Percentiles rank a stretch among this genome's conserved stretches.
phyloP scores from a whole-genome alignment of 1,140 invertebrate genomes.

The Halyomorpha halys region DNA sequence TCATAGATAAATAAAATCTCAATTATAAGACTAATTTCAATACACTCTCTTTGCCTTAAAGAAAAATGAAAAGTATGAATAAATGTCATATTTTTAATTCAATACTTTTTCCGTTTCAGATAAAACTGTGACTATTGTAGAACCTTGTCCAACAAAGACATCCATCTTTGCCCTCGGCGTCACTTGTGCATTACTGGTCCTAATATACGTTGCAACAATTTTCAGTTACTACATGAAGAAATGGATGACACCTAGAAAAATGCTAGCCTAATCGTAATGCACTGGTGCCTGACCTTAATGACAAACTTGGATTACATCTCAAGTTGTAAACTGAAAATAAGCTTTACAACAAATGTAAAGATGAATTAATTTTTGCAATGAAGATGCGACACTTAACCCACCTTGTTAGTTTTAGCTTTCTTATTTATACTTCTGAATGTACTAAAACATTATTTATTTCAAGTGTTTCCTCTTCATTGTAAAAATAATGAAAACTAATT shows the following conservation, averaged over 20 bases:
- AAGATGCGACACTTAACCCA: constrained; percentile 30
- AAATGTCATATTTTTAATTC: not conserved
- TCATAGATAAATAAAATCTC: too few relatives aligned
- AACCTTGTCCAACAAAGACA: constrained; percentile 80
- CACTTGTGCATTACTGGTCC: constrained; percentile 74
- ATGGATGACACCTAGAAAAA: constrained; percentile 72
- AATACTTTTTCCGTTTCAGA: constrained; percentile 44
- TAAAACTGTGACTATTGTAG: constrained; percentile 74
- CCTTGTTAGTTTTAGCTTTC: constrained; percentile 20
- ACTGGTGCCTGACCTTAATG: not conserved
- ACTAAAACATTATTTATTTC: constrained; percentile 19
- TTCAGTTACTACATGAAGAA: constrained; percentile 87
- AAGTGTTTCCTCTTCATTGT: constrained; percentile 31
- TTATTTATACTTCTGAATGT: constrained; percentile 18
- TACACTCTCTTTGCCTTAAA: too few relatives aligned
- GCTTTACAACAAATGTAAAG: not conserved
- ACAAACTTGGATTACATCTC: not conserved
- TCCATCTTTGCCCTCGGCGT: constrained; percentile 79
- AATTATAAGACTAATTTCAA: too few relatives aligned
- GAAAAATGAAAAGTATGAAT: not conserved
- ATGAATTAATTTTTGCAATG: constrained; percentile 25
- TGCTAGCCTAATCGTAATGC: constrained; percentile 43
- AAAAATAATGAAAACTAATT: constrained; percentile 18
- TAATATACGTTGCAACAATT: constrained; percentile 80
- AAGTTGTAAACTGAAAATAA: constrained; percentile 1